A percentile compares a stretch with the other conserved stretches of the same genome.
Evolutionary conservation across 2,888 invertebrate species (phyloP).

Genomic region (Epistrophe eligans): DNA sequence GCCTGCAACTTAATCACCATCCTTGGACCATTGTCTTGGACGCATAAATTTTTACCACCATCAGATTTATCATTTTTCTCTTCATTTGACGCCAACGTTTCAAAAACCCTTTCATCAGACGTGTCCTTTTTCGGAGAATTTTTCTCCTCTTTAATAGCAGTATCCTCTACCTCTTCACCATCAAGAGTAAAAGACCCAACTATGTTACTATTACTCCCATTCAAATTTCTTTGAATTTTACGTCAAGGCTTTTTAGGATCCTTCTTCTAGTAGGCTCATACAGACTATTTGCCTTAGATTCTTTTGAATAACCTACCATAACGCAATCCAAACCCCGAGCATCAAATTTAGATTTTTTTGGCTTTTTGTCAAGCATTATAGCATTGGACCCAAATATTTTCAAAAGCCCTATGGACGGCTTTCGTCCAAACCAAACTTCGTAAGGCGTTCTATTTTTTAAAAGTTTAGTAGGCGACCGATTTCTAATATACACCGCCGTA

Average conservation of each 20-base stretch:
- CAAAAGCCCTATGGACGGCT: background rate
- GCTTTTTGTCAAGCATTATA: slow-evolving; percentile 1
- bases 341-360: background rate
- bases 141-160: background rate
- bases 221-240: background rate
- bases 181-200: background rate
- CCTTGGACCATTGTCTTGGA: too few species aligned
- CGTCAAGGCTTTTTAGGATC: slow-evolving; percentile 16
- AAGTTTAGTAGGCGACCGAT: background rate
- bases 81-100: background rate
- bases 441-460: background rate
- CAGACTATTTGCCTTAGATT: slow-evolving; percentile 14
- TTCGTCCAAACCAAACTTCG: background rate
- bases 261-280: slow-evolving; percentile 8
- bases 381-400: background rate
- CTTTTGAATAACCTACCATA: slow-evolving; percentile 23
- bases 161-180: background rate
- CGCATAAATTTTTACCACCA: too few species aligned
- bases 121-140: background rate
- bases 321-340: background rate
- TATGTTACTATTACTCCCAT: background rate
- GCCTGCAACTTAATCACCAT: background rate
- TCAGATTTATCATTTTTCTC: background rate
- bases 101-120: background rate
- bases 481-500: background rate